These are phyloP conservation scores for Perithous albicinctus DNA, from an alignment of 2,888 invertebrate genomes.

Conservation along the genomic window DNA sequence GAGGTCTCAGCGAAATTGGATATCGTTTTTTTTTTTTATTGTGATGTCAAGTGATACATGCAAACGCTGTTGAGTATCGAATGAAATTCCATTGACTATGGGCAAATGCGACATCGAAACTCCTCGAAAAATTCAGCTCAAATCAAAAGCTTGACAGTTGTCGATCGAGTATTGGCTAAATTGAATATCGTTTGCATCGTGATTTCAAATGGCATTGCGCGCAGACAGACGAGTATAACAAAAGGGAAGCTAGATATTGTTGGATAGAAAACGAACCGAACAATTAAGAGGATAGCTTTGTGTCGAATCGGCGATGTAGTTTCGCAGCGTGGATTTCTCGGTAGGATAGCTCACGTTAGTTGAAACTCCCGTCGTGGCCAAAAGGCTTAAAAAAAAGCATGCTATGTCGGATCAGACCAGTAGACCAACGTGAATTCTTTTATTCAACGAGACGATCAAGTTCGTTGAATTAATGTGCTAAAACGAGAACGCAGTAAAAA, in stretches of 20 bases:
- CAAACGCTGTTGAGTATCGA: neutral
- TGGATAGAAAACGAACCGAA: neutral
- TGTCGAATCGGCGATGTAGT: neutral
- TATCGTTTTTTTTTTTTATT: conserved; percentile 10
- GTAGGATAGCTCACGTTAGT: conserved; percentile 54
- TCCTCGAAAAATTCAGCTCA: neutral
- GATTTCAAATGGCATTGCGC: neutral
- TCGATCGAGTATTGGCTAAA: neutral
- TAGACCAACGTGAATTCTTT: neutral
- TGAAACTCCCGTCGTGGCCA: conserved; percentile 26
- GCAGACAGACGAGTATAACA: neutral
- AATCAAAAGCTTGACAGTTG: conserved; percentile 12
- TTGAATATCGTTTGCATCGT: conserved; percentile 31
- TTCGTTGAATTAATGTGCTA: too few relatives aligned
- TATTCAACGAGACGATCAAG: neutral
- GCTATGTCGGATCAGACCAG: neutral
- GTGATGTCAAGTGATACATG: neutral
- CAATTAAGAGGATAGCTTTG: neutral
- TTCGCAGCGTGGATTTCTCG: neutral
- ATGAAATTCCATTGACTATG: neutral
- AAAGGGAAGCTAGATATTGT: neutral
- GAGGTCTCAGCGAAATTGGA: conserved; percentile 17
- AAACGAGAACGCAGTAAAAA: too few relatives aligned
- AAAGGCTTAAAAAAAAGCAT: neutral
- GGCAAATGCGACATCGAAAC: neutral